Conservation (phyloP, 2,888 invertebrate genomes). For the Erebia ligea region DNA sequence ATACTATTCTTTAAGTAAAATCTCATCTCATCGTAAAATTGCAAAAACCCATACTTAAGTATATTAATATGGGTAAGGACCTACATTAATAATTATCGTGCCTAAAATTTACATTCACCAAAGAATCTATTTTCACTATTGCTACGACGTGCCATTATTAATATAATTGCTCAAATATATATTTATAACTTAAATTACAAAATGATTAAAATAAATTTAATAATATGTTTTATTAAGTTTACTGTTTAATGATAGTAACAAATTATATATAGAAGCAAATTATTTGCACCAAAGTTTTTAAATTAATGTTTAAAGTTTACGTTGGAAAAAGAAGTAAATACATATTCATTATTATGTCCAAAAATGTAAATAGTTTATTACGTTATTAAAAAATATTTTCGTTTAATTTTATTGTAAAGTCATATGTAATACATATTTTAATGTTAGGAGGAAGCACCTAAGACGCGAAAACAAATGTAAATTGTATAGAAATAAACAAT, state of each 20-base stretch:
- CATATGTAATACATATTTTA: slow-evolving; percentile 57
- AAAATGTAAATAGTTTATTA: slow-evolving; percentile 60
- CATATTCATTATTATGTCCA: background rate
- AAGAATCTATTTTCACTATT: slow-evolving; percentile 13
- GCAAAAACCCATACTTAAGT: background rate
- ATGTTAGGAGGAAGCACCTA: slow-evolving; percentile 62
- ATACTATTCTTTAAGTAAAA: background rate
- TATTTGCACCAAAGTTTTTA: slow-evolving; percentile 31
- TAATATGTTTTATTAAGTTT: slow-evolving; percentile 23
- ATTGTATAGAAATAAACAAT: slow-evolving; percentile 77
- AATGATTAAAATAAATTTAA: slow-evolving; percentile 9
- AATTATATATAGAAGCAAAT: slow-evolving; percentile 21
- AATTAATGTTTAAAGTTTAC: slow-evolving; percentile 29
- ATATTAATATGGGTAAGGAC: background rate
- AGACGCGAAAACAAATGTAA: slow-evolving; percentile 61
- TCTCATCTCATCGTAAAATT: background rate
- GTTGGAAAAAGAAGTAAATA: slow-evolving; percentile 2
- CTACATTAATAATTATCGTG: background rate
- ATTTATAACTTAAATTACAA: slow-evolving; percentile 34
- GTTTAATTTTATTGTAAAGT: slow-evolving; percentile 56
- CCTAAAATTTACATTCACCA: background rate
- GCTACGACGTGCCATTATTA: slow-evolving; percentile 39
- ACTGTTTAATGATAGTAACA: slow-evolving; percentile 20
- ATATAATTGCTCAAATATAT: slow-evolving; percentile 43
- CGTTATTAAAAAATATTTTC: slow-evolving; percentile 38